These are phyloP conservation scores for Drosophila hamatofila DNA, from an alignment of 2,888 invertebrate genomes.

Conservation along the genomic window DNA sequence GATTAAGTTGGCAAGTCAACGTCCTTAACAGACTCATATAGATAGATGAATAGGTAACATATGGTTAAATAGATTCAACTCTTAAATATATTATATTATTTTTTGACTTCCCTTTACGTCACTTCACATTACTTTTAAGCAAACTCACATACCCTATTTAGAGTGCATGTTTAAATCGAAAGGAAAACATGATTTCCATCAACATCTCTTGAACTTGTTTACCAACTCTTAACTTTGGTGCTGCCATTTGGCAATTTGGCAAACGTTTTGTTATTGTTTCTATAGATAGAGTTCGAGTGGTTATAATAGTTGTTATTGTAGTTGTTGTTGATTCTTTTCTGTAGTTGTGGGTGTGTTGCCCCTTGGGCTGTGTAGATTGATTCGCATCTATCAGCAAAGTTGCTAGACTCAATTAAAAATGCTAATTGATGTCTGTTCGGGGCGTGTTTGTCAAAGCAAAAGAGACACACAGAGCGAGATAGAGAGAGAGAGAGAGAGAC, in stretches of 20 bases:
- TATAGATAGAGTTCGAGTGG: constrained; percentile 4
- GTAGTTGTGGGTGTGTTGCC: constrained; percentile 14
- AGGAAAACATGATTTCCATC: constrained; percentile 45
- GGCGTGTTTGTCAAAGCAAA: constrained; percentile 24
- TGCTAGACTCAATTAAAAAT: constrained; percentile 62
- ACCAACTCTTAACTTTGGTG: constrained; percentile 54
- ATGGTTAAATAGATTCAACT: background rate
- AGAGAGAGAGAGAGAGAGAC: background rate
- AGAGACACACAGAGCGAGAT: background rate
- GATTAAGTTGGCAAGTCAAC: too few relatives aligned
- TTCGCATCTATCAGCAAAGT: constrained; percentile 52
- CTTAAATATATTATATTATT: too few relatives aligned
- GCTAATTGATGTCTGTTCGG: constrained; percentile 52
- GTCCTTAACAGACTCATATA: too few relatives aligned
- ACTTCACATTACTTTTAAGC: background rate
- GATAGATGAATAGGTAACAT: background rate
- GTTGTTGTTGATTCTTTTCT: constrained; percentile 21
- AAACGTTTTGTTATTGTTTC: constrained; percentile 30
- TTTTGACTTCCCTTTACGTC: background rate
- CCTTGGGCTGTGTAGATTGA: constrained; percentile 54
- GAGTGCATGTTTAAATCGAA: constrained; percentile 7
- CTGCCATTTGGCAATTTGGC: constrained; percentile 34
- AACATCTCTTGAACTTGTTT: constrained; percentile 39
- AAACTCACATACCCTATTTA: background rate
- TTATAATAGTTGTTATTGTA: constrained; percentile 27